Evolutionary conservation across 2,888 invertebrate genomes (phyloP).

Genomic region (Chrysina gloriosa): DNA sequence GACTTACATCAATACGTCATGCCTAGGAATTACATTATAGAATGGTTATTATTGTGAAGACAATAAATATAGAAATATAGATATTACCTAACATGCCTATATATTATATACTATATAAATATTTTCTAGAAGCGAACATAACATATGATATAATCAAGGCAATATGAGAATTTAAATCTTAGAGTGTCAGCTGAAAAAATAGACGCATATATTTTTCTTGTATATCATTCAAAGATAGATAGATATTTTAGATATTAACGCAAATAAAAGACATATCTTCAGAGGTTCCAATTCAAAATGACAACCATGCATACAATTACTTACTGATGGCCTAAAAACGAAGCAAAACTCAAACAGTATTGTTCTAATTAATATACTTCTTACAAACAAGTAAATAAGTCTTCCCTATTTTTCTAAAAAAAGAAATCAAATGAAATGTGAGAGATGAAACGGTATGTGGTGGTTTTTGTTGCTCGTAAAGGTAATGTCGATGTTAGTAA

Average conservation of each 20-base stretch:
- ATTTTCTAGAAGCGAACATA: too few relatives aligned
- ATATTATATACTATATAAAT: neutral
- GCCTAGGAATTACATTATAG: neutral
- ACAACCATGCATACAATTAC: constrained; percentile 31
- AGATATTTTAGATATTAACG: too few relatives aligned
- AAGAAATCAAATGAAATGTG: neutral
- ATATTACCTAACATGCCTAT: neutral
- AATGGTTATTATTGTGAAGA: neutral
- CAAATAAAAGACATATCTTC: constrained; percentile 20
- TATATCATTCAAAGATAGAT: too few relatives aligned
- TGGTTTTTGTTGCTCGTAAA: neutral
- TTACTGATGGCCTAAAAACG: constrained; percentile 35
- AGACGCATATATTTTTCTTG: neutral
- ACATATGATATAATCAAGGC: too few relatives aligned
- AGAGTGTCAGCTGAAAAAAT: too few relatives aligned
- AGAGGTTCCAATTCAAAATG: constrained; percentile 29
- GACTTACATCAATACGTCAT: neutral
- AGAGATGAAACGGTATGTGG: neutral
- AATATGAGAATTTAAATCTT: too few relatives aligned
- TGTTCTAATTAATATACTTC: too few relatives aligned
- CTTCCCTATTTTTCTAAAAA: constrained; percentile 34
- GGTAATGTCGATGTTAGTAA: neutral
- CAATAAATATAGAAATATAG: neutral
- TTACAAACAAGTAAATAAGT: constrained; percentile 22
- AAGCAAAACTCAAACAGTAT: too few relatives aligned